These are phyloP conservation scores for Chironomus striatipennis DNA, from an alignment of 1,140 invertebrate genomes.

Conservation along the genomic window DNA sequence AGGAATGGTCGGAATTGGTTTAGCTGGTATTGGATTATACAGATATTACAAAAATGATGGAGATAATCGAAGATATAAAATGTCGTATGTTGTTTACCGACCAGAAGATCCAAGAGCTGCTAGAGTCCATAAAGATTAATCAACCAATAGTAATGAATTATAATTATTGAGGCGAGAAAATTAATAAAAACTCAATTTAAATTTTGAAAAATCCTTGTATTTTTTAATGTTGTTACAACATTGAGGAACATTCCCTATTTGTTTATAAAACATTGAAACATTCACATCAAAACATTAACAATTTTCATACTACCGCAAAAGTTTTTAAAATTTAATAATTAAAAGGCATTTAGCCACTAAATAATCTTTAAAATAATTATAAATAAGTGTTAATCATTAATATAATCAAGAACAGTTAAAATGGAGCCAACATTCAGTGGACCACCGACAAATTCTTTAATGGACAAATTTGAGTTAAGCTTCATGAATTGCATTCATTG, in stretches of 20 bases:
- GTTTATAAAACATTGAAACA: no score
- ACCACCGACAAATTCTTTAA: neutral
- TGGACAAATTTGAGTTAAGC: neutral
- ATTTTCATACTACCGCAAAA: no score
- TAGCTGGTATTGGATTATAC: constrained; percentile 43
- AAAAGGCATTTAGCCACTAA: no score
- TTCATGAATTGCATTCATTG: neutral
- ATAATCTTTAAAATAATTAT: no score
- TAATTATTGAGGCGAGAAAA: no score
- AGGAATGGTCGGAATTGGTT: constrained; percentile 43
- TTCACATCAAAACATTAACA: no score
- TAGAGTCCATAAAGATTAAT: constrained; percentile 41
- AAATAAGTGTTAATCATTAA: no score
- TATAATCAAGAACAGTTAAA: neutral
- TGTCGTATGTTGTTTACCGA: constrained; percentile 50
- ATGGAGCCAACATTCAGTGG: neutral
- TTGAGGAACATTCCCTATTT: no score
- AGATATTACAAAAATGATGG: constrained; percentile 51
- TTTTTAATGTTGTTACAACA: no score
- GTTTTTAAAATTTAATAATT: no score
- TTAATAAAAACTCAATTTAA: no score
- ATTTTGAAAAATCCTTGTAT: no score
- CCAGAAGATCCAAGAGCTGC: constrained; percentile 52
- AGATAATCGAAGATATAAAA: constrained; percentile 52
- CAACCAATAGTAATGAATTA: neutral